These are phyloP conservation scores for Epinotia ramella DNA, from an alignment of 2,888 invertebrate genomes.

Conservation along the genomic window DNA sequence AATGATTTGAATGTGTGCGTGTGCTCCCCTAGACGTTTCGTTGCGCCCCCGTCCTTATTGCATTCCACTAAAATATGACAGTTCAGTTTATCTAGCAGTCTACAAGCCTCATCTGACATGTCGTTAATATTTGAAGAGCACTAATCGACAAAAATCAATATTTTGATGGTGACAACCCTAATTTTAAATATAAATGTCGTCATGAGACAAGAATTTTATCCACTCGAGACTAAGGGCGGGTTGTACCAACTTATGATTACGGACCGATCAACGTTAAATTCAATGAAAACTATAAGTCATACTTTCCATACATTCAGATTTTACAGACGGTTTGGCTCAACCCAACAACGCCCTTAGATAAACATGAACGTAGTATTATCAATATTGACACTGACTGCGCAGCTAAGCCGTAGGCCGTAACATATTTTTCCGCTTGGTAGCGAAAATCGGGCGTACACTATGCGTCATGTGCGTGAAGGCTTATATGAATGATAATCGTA, in stretches of 20 bases:
- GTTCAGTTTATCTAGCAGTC: slow-evolving; percentile 65
- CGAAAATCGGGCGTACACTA: neutral
- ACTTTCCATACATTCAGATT: too few species aligned
- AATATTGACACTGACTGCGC: neutral
- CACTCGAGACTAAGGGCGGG: too few species aligned
- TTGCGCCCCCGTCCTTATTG: slow-evolving; percentile 76
- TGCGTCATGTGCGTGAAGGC: too few species aligned
- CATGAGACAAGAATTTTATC: neutral
- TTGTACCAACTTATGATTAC: too few species aligned
- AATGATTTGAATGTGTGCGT: slow-evolving; percentile 72
- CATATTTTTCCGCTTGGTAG: neutral
- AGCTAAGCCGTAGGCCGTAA: neutral
- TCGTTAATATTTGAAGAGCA: slow-evolving; percentile 29
- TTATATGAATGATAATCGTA: too few species aligned
- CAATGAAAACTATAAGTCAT: too few species aligned
- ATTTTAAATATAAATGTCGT: neutral
- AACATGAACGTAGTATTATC: neutral
- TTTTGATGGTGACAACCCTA: slow-evolving; percentile 23
- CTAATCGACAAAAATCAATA: slow-evolving; percentile 37
- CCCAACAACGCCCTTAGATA: too few species aligned
- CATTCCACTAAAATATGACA: slow-evolving; percentile 83
- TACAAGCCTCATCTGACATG: neutral
- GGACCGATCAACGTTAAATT: too few species aligned
- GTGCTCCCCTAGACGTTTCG: slow-evolving; percentile 64
- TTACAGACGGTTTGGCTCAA: too few species aligned